phyloP scores from a whole-genome alignment of 2,113 vertebrate genomes.

The Micromys minutus region DNA sequence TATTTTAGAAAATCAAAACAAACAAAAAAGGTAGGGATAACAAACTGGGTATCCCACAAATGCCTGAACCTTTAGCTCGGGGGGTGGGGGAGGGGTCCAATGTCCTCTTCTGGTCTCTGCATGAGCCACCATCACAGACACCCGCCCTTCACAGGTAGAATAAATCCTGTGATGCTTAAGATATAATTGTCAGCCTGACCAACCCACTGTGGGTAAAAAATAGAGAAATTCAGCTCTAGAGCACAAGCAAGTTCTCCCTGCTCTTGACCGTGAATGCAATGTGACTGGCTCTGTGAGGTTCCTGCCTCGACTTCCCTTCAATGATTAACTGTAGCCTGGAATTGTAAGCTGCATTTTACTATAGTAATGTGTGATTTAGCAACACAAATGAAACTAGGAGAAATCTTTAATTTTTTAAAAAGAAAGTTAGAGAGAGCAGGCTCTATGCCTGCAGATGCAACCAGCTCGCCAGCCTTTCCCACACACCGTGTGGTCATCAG shows the following conservation, averaged over 20 bases:
- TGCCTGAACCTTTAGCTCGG: not conserved
- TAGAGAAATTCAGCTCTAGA: too few relatives aligned
- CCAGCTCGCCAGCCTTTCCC: not conserved
- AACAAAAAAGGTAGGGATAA: not conserved
- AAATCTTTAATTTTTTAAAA: not conserved
- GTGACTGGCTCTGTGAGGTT: not conserved
- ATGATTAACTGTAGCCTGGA: not conserved
- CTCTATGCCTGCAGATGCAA: accelerated
- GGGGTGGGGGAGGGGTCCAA: not conserved
- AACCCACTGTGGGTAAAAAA: not conserved
- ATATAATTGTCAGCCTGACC: not conserved
- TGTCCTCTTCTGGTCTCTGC: not conserved
- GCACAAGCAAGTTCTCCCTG: not conserved
- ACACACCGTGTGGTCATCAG: not conserved
- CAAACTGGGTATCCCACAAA: not conserved
- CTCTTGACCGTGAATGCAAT: not conserved
- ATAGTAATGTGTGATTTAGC: not conserved
- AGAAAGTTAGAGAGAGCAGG: not conserved
- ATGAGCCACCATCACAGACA: not conserved
- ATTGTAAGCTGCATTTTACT: not conserved
- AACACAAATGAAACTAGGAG: not conserved
- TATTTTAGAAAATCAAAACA: not conserved
- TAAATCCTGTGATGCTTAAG: not conserved
- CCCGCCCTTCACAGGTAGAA: not conserved
- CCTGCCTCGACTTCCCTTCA: not conserved